Conservation (phyloP, 2,797 vertebrate species). For the Pygocentrus nattereri region DNA sequence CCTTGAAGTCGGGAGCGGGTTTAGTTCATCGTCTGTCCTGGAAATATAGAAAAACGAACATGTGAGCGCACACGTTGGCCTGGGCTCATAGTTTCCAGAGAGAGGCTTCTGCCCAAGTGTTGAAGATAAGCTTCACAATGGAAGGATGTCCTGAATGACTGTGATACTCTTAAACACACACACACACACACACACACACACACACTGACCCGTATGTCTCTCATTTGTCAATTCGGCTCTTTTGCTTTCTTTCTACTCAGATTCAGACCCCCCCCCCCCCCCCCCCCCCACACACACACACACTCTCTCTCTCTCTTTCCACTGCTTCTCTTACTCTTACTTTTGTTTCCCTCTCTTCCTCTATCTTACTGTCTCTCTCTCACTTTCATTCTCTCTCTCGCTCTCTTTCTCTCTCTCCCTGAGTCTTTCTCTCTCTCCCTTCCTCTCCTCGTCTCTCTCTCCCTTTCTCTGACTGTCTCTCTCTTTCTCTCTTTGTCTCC, state of each 20-base stretch:
- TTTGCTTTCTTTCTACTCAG: not conserved
- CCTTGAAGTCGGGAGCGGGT: too few species aligned
- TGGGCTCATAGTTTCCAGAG: not conserved
- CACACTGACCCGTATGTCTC: not conserved
- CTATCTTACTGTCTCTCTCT: too few species aligned
- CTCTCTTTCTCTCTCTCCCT: too few species aligned
- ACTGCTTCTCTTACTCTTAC: too few species aligned
- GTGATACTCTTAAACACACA: not conserved
- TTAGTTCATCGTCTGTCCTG: not conserved
- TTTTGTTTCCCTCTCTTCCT: too few species aligned
- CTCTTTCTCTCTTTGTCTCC: too few species aligned
- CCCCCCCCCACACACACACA: too few species aligned
- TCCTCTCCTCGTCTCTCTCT: too few species aligned
- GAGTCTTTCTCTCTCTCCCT: too few species aligned
- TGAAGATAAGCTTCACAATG: constrained; percentile 35
- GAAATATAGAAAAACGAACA: constrained; percentile 20
- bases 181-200: constrained; percentile 29
- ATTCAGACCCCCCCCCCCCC: not conserved
- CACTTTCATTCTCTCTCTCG: too few species aligned
- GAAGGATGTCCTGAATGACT: constrained; percentile 48
- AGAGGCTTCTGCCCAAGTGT: constrained; percentile 22
- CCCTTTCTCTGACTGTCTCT: too few species aligned
- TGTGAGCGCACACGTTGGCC: not conserved
- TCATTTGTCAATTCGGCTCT: not conserved
- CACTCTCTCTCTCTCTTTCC: constrained; percentile 4